phyloP scores from a whole-genome alignment of 2,113 vertebrate genomes.

The Hippocampus barbouri region DNA sequence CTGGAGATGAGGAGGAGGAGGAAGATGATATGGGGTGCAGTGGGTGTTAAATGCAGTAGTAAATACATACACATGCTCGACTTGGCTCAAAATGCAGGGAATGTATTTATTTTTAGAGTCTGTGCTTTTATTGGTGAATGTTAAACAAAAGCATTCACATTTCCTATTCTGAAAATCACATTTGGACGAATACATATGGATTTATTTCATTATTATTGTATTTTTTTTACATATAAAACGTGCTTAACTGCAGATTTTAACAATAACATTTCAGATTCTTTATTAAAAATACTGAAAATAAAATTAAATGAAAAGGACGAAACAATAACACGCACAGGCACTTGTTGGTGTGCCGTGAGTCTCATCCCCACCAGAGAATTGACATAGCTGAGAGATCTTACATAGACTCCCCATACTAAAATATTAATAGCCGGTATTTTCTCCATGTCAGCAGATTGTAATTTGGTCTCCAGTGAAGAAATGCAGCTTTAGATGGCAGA shows the following conservation, averaged over 20 bases:
- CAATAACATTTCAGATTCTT: not conserved
- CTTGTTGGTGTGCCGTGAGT: constrained; percentile 54
- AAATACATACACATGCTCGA: constrained; percentile 53
- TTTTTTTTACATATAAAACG: not conserved
- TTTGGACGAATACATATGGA: not conserved
- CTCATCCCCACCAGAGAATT: constrained; percentile 6
- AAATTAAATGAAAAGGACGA: not conserved
- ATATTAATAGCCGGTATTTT: constrained; percentile 61
- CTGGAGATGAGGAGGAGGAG: constrained; percentile 52
- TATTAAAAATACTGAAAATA: not conserved
- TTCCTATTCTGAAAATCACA: not conserved
- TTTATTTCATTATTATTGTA: not conserved
- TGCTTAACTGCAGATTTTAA: not conserved
- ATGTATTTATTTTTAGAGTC: not conserved
- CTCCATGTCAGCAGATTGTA: constrained; percentile 57
- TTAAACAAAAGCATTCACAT: not conserved
- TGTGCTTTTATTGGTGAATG: not conserved
- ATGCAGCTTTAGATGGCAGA: constrained; percentile 53
- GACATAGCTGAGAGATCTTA: constrained; percentile 32
- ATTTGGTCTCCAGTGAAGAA: constrained; percentile 63
- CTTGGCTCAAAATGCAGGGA: constrained; percentile 20
- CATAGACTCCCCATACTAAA: constrained; percentile 48
- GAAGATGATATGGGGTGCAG: constrained; percentile 47
- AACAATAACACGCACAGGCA: constrained; percentile 34
- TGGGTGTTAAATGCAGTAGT: constrained; percentile 50